Evolutionary conservation across 2,113 vertebrate genomes (phyloP).

Genomic region (Mesoclemmys tuberculata): DNA sequence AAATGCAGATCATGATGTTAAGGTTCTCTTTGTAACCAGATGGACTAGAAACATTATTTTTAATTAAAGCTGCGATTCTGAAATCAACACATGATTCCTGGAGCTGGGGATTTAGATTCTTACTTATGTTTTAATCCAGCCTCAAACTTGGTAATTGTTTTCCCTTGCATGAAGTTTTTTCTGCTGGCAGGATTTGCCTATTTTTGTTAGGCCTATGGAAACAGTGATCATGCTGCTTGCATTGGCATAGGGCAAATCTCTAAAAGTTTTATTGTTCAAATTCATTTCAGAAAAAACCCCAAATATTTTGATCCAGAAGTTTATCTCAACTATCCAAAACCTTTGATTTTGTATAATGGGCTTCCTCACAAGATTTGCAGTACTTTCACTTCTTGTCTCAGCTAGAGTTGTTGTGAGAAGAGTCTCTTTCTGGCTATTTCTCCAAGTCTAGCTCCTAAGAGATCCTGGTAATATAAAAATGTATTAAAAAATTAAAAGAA

Average conservation of each 20-base stretch:
- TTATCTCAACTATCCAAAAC: not conserved
- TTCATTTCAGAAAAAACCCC: not conserved
- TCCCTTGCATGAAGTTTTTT: not conserved
- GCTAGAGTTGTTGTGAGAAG: not conserved
- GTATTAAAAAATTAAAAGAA: not conserved
- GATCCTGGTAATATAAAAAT: not conserved
- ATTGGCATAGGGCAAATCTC: not conserved
- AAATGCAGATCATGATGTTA: not conserved
- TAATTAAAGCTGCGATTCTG: not conserved
- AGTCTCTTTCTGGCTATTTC: not conserved
- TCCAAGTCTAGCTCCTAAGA: not conserved
- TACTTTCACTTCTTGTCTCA: not conserved
- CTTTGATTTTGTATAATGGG: not conserved
- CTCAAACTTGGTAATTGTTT: not conserved
- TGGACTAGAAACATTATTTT: not conserved
- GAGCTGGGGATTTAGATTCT: not conserved
- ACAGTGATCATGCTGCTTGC: not conserved
- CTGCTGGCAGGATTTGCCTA: not conserved
- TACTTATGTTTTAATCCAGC: not conserved
- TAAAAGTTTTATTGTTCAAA: not conserved
- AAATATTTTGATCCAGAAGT: not conserved
- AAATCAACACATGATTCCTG: not conserved
- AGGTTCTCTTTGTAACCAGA: not conserved
- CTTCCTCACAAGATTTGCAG: not conserved
- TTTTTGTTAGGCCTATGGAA: not conserved